phyloP scores from a whole-genome alignment of 2,888 invertebrate species.

The Drosophila kanekoi region DNA sequence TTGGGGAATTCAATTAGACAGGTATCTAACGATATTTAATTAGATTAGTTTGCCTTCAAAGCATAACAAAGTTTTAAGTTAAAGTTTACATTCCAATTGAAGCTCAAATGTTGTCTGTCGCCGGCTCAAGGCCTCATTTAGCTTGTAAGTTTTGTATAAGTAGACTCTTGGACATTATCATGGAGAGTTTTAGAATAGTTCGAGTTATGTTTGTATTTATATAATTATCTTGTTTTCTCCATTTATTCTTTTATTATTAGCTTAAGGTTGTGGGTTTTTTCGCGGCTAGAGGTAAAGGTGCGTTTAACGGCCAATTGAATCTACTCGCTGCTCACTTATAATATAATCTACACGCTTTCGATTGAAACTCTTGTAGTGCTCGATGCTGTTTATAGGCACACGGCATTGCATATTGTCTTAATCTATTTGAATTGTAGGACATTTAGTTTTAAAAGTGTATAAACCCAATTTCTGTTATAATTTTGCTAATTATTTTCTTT shows the following conservation, averaged over 20 bases:
- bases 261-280: conserved; percentile 79
- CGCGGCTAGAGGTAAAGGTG: conserved; percentile 80
- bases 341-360: conserved; percentile 44
- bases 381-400: conserved; percentile 16
- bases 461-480: conserved; percentile 56
- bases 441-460: conserved; percentile 38
- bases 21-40: conserved; percentile 14
- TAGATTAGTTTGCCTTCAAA: not conserved
- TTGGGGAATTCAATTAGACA: conserved; percentile 37
- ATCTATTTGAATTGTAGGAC: conserved; percentile 45
- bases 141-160: conserved; percentile 8
- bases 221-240: conserved; percentile 44
- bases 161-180: conserved; percentile 9
- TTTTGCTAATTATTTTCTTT: conserved; percentile 78
- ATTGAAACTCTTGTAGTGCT: conserved; percentile 37
- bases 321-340: conserved; percentile 32
- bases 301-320: conserved; percentile 49
- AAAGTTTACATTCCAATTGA: not conserved
- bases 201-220: conserved; percentile 14
- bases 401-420: conserved; percentile 18
- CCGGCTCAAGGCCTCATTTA: conserved; percentile 6
- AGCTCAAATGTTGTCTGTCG: not conserved
- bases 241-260: conserved; percentile 66
- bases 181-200: conserved; percentile 1
- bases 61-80: not conserved